Percentiles rank a stretch among this genome's conserved stretches.
phyloP scores from a whole-genome alignment of 2,113 vertebrate species.

The Conger conger region DNA sequence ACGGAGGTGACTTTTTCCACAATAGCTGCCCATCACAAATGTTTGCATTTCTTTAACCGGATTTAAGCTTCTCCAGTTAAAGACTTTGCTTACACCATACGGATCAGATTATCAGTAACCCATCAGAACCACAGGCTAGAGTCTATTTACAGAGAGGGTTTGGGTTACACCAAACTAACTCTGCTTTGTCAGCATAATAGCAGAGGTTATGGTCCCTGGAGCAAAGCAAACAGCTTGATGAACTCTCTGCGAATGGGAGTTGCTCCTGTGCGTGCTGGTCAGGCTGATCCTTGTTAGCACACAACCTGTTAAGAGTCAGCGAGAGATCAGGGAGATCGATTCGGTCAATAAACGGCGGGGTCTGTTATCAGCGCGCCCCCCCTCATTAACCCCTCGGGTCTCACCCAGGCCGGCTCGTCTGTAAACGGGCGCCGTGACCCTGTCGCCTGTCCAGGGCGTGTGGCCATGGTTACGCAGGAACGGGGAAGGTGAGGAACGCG shows the following conservation, averaged over 20 bases:
- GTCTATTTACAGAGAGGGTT: not conserved
- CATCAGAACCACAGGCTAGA: not conserved
- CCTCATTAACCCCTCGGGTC: not conserved
- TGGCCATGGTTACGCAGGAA: not conserved
- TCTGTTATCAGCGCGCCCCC: not conserved
- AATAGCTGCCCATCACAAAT: not conserved
- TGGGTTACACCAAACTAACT: not conserved
- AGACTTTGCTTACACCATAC: not conserved
- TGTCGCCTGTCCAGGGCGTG: not conserved
- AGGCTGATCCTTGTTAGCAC: not conserved
- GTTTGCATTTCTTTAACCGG: not conserved
- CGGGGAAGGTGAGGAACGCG: not conserved
- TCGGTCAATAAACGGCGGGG: not conserved
- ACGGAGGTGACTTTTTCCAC: no score
- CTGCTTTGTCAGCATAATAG: not conserved
- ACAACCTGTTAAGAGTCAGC: not conserved
- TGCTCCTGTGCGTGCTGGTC: not conserved
- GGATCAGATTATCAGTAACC: not conserved
- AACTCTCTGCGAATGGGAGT: not conserved
- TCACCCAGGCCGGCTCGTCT: not conserved
- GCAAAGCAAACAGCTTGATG: not conserved
- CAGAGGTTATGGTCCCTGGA: not conserved
- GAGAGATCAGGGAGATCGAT: not conserved
- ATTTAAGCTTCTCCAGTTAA: not conserved
- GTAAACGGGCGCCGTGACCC: not conserved